Evolutionary conservation across 2,888 invertebrate genomes (phyloP), one percentile per base, ranked within the genome.

Genomic region (Torymus tubicola): DNA sequence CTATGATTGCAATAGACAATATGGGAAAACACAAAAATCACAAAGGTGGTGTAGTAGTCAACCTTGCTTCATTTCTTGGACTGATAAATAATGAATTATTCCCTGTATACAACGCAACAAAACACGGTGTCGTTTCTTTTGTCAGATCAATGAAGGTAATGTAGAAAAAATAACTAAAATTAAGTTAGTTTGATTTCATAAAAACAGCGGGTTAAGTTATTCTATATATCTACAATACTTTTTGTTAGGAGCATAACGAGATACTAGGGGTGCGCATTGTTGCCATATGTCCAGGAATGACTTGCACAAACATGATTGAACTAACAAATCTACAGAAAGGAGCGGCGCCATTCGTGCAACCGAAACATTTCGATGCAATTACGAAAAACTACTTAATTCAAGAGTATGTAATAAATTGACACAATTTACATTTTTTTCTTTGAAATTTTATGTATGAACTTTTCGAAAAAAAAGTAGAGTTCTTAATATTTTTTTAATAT

Each of bases 11-110:
- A 1, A 80, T 92, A 72, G 89, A 92, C 57, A 86, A 89, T 74
- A 88, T 93, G 87, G 88, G 91, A 8, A 91, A 89, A 73, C 89
- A 91, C 82, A 91, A 90, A 79, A 91, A 91, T 13, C 91, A 91
- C 0, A 84, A 87, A 24, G 94, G 94, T 10, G 94, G 94, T 0
- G 92, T 92, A 0, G 92, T 95, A 18, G 91, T 95, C n/a, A 95
- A 95, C 86, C 90, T 94, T 55, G 91, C 93, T 0, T 94, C 94
- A 0, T 92, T 93, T 50, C 92, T 92, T 80, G 94, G 94, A 0
- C 90, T 92, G 61, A 87, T 57, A 4, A 70, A 70, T 16, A 1
- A 0, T 11, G 61, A 76, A 11, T 4, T 65, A 31, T 85, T 92
- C 24, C 94, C 94, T 0, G 89, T 93, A 13, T 94, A 94, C 86